phyloP scores from a whole-genome alignment of 2,113 vertebrate species.

The Otus sunia region DNA sequence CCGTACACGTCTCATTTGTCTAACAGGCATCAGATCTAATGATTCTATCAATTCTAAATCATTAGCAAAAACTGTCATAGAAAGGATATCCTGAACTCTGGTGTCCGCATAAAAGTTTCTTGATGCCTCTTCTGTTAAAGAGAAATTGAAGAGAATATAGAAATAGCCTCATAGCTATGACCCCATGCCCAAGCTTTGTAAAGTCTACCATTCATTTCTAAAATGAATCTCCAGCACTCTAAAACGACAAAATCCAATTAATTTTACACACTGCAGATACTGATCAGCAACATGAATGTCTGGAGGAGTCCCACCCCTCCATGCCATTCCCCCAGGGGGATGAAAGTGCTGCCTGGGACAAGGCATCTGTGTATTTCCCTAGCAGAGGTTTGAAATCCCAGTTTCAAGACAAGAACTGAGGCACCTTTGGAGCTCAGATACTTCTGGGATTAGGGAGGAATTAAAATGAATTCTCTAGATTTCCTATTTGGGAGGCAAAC shows the following conservation, averaged over 20 bases:
- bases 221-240: neutral
- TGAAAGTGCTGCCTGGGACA: neutral
- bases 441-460: neutral
- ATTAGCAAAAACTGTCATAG: neutral
- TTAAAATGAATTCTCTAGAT: neutral
- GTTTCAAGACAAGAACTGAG: neutral
- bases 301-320: neutral
- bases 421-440: neutral
- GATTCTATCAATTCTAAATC: neutral
- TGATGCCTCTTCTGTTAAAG: neutral
- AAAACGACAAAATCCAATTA: neutral
- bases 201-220: neutral
- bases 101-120: neutral
- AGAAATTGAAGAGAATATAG: neutral
- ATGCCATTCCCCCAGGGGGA: fast-evolving
- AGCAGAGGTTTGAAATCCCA: neutral
- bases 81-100: neutral
- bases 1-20: neutral
- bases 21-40: neutral
- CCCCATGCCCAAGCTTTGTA: neutral
- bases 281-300: neutral
- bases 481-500: neutral
- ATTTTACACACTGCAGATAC: neutral
- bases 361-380: neutral
- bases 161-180: neutral